Evolutionary conservation across 2,888 invertebrate species (phyloP).

Genomic region (Cacoxenus indagator): DNA sequence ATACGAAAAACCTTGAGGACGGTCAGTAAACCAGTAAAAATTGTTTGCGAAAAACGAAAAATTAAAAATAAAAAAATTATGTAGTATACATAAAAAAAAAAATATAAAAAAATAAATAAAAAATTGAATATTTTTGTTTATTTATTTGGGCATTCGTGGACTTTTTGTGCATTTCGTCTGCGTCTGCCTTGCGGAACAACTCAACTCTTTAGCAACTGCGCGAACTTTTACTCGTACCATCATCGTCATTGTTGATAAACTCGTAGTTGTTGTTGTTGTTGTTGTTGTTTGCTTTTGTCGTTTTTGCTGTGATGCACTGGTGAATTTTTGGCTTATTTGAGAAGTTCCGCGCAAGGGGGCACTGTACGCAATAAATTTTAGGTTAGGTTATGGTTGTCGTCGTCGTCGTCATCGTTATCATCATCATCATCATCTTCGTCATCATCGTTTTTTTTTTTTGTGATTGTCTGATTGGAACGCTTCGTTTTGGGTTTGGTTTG

Average conservation of each 20-base stretch:
- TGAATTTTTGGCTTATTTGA: not conserved
- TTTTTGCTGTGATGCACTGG: constrained; percentile 6
- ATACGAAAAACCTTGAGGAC: constrained; percentile 66
- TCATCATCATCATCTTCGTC: constrained; percentile 45
- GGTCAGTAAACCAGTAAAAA: constrained; percentile 59
- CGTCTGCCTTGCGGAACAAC: constrained; percentile 36
- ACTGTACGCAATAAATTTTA: not conserved
- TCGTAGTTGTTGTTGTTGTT: constrained; percentile 36
- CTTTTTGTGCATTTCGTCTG: constrained; percentile 26
- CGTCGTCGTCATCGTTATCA: constrained; percentile 32
- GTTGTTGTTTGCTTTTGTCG: constrained; percentile 16
- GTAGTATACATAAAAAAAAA: constrained; percentile 4
- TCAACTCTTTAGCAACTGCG: constrained; percentile 4
- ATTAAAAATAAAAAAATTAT: not conserved
- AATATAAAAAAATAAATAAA: not conserved
- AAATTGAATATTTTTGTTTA: constrained; percentile 39
- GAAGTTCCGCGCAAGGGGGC: not conserved
- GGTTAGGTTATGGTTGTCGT: constrained; percentile 58
- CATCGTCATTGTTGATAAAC: not conserved
- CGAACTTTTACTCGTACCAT: not conserved
- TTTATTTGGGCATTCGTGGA: constrained; percentile 57
- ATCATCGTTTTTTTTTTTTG: no score
- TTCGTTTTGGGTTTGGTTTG: constrained; percentile 1
- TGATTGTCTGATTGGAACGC: constrained; percentile 4
- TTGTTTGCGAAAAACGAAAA: constrained; percentile 15